Base-by-base conservation (phyloP, 2,113 vertebrate species). In the Pseudopodoces humilis region DNA sequence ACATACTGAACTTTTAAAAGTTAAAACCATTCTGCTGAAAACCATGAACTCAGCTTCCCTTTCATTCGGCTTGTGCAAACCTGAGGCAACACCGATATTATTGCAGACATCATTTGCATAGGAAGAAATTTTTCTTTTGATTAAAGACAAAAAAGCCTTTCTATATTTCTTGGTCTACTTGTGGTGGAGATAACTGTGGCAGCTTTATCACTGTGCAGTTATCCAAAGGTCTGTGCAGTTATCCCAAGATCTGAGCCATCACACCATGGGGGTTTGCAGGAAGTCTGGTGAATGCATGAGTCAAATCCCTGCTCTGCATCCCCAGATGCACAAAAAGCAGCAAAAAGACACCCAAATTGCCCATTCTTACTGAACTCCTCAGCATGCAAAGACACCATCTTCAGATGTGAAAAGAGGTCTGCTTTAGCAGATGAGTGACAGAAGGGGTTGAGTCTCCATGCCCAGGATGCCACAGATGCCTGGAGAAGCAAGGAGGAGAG, bases 51-150 rank as follows among this genome's bases (percentile, higher is more conserved):
- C 72, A 25, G 76, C 63, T 81, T 27, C 93, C 96, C 65, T 81
- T 82, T 77, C 67, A 65, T 89, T 83, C 79, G 93, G 76, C 21
- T 43, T 55, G 30, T 63, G 75, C 72, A 83, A 92, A 96, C 96
- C 95, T 76, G 90, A 95, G 88, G 97, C 97, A 85, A 94, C 2
- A 2, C 41, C 93, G 95, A 95, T 84, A 92, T 65, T 88, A 95
- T 43, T 95, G 93, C 4, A 12, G 89, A 86, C 68, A 53, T 72
- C 50, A 96, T 96, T 94, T 96, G 95, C 95, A 97, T 88, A 91
- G 65, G 83, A 77, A 95, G 92, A 94, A 92, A 47, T 90, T 86
- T 91, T 91, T 87, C 76, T 87, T 95, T 91, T 92, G 80, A 92
- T 93, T 95, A 39, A 86, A 92, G 69, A 41, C 80, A 89, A 49